Base-by-base conservation (phyloP, 2,797 vertebrate species). In the Oreochromis mossambicus region DNA sequence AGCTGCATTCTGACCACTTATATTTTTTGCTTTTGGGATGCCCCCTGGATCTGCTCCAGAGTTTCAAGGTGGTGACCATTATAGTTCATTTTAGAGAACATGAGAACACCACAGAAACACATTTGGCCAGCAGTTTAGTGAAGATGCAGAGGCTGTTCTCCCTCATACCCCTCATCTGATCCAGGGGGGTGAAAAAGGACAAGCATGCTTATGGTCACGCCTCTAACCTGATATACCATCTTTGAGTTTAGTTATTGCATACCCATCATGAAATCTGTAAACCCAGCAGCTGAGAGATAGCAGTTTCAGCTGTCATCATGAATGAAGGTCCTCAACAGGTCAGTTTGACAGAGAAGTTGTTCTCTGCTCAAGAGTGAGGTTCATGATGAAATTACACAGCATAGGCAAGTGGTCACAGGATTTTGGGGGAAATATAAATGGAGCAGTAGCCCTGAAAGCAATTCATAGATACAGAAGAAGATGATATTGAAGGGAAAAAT, bases 21-120 rank as follows among this genome's bases (percentile, higher is more conserved):
- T 9, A 4, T 19, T 13, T 73, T 73, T 15, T 48, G 41, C 68
- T 46, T 48, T 73, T 46, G 41, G 26, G 21, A 46, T 70, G 14
- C 13, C 41, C 14, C 14, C 21, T 70, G 41, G 68, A 73, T 73
- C 15, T 73, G 24, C 13, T 48, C 41, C 68, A 12, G 24, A 3
- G 41, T 48, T 73, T 29, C 24, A 73, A 73, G 68, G 68, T 48
- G 26, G 15, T 48, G 68, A 73, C 24, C 15, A 17, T 73, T 70
- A 29, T 7, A 70, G 8, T 46, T 73, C 0, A 29, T 73, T 29
- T 73, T 29, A 46, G 14, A 48, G 1, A 48, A 70, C 21, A 26
- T 6, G n/a, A 46, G 13, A 70, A 73, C 6, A 17, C 15, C 68
- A 73, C 43, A 48, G 38, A 46, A 29, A 73, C 41, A 19, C 26